Conservation (phyloP, 2,888 invertebrate genomes). For the Agonopterix heracliana region DNA sequence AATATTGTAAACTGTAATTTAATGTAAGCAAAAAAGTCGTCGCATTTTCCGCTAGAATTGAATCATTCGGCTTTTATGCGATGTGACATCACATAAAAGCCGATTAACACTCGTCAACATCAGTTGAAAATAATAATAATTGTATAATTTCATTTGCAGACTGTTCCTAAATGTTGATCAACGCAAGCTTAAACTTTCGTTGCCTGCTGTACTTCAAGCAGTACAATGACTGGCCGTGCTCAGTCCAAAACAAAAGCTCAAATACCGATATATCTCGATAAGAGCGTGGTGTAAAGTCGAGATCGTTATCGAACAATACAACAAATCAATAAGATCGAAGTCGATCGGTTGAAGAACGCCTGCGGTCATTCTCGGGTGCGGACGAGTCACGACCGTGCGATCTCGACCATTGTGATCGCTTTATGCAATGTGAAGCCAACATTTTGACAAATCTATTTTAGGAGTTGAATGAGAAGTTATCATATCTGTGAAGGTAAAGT, state of each 20-base stretch:
- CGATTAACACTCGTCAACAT: too few species aligned
- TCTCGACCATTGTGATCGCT: constrained; percentile 27
- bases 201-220: constrained; percentile 3
- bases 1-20: too few species aligned
- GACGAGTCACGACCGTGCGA: constrained; percentile 20
- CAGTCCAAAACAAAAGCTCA: constrained; percentile 11
- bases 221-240: constrained; percentile 4
- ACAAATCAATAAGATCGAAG: constrained; percentile 43
- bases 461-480: constrained; percentile 27
- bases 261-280: constrained; percentile 14
- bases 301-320: constrained; percentile 50
- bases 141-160: too few species aligned
- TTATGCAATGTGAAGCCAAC: constrained; percentile 25
- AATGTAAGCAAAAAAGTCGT: too few species aligned
- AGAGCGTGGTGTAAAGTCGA: constrained; percentile 27
- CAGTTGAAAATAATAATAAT: too few species aligned
- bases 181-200: not conserved
- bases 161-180: too few species aligned
- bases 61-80: too few species aligned
- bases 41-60: too few species aligned
- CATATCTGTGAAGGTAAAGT: constrained; percentile 26
- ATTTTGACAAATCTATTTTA: constrained; percentile 33
- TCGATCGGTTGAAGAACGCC: constrained; percentile 12
- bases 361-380: constrained; percentile 6
- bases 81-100: too few species aligned